phyloP scores from a whole-genome alignment of 2,888 invertebrate species.

The Sericinus montela region DNA sequence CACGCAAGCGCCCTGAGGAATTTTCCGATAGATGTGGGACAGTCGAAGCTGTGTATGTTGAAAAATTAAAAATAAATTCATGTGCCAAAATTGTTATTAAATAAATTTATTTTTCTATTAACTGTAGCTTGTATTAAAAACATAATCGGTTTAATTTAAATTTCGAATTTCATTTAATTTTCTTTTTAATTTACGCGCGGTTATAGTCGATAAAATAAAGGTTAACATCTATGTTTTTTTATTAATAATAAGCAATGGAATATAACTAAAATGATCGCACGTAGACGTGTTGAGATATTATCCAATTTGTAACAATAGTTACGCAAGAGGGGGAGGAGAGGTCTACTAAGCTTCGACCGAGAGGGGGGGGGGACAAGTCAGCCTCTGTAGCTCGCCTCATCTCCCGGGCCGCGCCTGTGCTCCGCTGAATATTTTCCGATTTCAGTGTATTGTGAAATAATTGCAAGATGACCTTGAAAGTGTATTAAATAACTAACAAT shows the following conservation, averaged over 20 bases:
- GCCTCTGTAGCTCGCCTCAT: conserved; percentile 62
- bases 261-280: conserved; percentile 16
- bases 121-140: neutral
- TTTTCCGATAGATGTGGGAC: conserved; percentile 59
- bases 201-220: neutral
- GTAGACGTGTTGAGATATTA: conserved; percentile 24
- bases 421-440: conserved; percentile 17
- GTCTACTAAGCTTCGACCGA: conserved; percentile 64
- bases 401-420: conserved; percentile 53
- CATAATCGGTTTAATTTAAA: neutral
- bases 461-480: conserved; percentile 31
- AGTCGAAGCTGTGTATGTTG: conserved; percentile 65
- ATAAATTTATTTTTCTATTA: neutral
- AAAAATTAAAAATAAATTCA: conserved; percentile 20
- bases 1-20: conserved; percentile 59
- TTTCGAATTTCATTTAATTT: neutral
- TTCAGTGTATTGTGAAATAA: conserved; percentile 7
- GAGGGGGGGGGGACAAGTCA: conserved; percentile 55
- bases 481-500: conserved; percentile 27
- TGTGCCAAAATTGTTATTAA: conserved; percentile 21
- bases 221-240: neutral
- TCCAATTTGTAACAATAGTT: conserved; percentile 60
- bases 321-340: conserved; percentile 71
- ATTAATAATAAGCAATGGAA: conserved; percentile 10
- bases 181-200: neutral